phyloP scores from a whole-genome alignment of 2,888 invertebrate genomes.

The Tanypteryx hageni region DNA sequence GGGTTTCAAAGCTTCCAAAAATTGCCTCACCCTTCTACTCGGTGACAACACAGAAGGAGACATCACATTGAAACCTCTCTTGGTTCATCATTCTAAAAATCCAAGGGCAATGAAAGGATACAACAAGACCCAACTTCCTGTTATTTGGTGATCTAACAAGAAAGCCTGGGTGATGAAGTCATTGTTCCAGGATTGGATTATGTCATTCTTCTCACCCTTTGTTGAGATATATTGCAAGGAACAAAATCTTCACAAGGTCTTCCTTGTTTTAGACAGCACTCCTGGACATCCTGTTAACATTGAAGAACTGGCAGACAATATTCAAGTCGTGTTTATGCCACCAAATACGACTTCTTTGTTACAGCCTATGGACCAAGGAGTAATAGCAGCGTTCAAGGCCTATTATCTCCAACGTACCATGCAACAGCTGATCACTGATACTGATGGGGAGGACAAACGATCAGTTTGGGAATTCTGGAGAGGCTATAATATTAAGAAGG shows the following conservation, averaged over 20 bases:
- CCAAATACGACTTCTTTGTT: background rate
- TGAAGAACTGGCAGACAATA: background rate
- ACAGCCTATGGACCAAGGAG: background rate
- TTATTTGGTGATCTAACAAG: background rate
- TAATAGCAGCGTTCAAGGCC: conserved; percentile 1
- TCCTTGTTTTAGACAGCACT: background rate
- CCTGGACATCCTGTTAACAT: background rate
- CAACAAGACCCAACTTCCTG: background rate
- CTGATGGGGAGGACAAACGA: background rate
- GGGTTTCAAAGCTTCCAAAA: no score
- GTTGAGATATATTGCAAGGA: background rate
- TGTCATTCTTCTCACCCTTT: background rate
- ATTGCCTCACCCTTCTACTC: no score
- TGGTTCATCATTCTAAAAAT: no score
- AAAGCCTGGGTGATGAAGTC: background rate
- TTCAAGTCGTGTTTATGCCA: background rate
- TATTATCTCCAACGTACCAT: background rate
- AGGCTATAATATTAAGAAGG: background rate
- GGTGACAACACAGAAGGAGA: no score
- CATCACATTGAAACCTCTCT: no score
- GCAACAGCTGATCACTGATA: background rate
- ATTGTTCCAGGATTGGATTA: background rate
- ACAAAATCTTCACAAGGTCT: background rate
- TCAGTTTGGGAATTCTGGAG: background rate
- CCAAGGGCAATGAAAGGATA: no score